Evolutionary conservation across 2,113 vertebrate genomes (phyloP), one percentile per base, ranked within the genome.

Genomic region (Etheostoma spectabile): DNA sequence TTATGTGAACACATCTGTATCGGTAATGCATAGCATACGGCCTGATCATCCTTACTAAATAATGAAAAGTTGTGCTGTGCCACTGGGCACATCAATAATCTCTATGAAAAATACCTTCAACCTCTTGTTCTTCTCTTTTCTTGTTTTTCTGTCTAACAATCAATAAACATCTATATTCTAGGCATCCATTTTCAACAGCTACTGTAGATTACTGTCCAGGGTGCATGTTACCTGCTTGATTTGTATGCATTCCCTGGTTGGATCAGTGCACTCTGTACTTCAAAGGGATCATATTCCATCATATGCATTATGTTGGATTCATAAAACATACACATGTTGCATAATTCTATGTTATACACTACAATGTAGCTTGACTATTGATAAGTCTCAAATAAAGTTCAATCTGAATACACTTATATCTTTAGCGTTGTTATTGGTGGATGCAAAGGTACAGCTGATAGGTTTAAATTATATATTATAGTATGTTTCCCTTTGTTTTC

Each of bases 41-140:
- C 35, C 52, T 57, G 22, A 15, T 57, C 66, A 22, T 16, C 33
- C 52, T 45, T 48, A 38, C 35, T 10, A 12, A 11, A 19, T 18
- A 56, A 48, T 14, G 68, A 51, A 60, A 72, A 46, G 57, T 74
- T 19, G 27, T 12, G 2, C 61, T 42, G 8, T 70, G 80, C 35
- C 21, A 59, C 64, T 14, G 24, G n/a, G 67, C 48, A 30, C 61
- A 48, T 85, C 73, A 38, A 66, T 84, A 68, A 79, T 67, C 46
- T 55, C 15, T 2, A 49, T 53, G 60, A 52, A 56, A 21, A 79
- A 69, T 13, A 57, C n/a, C 42, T 77, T 52, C 70, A 76, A 83
- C 76, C 77, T 67, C 55, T 51, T 61, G 46, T 49, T 52, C 59
- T 16, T 42, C 33, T 63, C 30, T 30, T 30, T 30, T 67, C 55